Conservation (phyloP, 92 coral and sea anemone species). For the Epizoanthus fatuus region DNA sequence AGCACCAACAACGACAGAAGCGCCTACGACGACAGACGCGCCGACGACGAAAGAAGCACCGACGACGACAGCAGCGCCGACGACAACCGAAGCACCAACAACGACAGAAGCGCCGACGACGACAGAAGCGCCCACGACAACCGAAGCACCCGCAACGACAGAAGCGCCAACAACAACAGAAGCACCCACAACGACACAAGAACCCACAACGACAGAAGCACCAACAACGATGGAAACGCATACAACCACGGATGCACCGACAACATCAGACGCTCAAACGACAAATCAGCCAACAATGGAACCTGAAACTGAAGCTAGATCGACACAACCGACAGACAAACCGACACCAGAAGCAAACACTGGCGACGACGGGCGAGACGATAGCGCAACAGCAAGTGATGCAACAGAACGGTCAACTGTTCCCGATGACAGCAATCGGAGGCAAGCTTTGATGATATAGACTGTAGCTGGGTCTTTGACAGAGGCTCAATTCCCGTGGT, state of each 20-base stretch:
- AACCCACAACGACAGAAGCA: neutral
- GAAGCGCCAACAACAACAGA: neutral
- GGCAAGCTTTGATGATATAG: slow-evolving; percentile 15
- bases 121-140: slow-evolving; percentile 15
- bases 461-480: slow-evolving; percentile 21
- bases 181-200: neutral
- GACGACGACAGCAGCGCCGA: neutral
- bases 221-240: too few species aligned
- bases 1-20: neutral
- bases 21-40: neutral
- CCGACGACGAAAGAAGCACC: neutral
- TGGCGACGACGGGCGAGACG: too few species aligned
- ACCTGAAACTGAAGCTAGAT: too few species aligned
- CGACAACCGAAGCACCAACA: too few species aligned
- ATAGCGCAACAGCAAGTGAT: too few species aligned
- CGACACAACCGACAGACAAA: too few species aligned
- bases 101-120: neutral
- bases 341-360: too few species aligned
- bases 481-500: neutral
- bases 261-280: too few species aligned
- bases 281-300: too few species aligned
- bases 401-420: too few species aligned
- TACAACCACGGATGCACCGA: too few species aligned
- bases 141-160: neutral
- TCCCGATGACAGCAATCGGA: neutral